Conservation (phyloP, 2,888 invertebrate genomes). For the Rotaria sp. region DNA sequence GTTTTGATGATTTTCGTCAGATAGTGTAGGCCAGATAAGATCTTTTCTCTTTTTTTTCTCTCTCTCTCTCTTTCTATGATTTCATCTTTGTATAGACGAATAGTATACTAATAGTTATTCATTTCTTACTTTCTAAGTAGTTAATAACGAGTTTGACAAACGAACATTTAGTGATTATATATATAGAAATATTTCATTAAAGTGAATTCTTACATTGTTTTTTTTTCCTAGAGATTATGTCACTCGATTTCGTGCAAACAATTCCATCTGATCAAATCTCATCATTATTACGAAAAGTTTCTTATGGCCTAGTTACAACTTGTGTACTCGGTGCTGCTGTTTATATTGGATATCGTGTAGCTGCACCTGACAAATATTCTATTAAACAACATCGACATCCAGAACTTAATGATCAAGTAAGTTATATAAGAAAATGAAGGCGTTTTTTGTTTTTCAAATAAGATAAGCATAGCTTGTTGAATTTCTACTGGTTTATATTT, state of each 20-base stretch:
- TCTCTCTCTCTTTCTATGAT: background rate
- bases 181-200: no score
- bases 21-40: background rate
- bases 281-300: background rate
- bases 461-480: no score
- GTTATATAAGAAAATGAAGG: background rate
- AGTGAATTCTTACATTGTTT: no score
- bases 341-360: background rate
- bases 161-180: no score
- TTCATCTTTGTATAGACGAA: background rate
- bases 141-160: no score
- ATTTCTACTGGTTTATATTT: no score
- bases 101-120: no score
- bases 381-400: background rate
- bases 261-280: background rate
- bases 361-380: background rate
- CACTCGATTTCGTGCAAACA: background rate
- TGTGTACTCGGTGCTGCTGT: background rate
- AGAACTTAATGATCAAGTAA: background rate
- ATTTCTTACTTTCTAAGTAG: no score
- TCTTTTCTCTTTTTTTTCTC: no score
- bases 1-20: background rate
- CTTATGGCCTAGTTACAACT: background rate
- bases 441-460: no score
- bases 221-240: background rate